A percentile compares a stretch with the other conserved stretches of the same genome.
phyloP scores from a whole-genome alignment of 2,888 invertebrate species.

The Cryptocheilus praepositus region DNA sequence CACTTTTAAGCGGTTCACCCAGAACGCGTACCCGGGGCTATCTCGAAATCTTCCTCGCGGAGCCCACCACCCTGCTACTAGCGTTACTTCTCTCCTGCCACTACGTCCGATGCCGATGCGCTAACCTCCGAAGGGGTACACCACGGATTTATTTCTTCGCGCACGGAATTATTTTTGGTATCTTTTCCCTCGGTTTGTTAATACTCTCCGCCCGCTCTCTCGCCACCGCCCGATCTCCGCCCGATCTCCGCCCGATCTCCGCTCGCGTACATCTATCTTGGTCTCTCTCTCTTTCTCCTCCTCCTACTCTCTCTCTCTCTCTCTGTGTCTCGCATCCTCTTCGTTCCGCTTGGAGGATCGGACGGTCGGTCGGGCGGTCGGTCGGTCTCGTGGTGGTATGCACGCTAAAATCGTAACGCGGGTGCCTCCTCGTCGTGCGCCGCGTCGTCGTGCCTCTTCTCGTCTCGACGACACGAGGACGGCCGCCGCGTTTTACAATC shows the following conservation, averaged over 20 bases:
- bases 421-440: too few species aligned
- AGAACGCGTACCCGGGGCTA: too few species aligned
- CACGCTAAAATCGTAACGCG: constrained; percentile 54
- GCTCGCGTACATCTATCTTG: background rate
- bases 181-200: constrained; percentile 72
- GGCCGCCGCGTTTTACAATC: constrained; percentile 51
- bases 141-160: constrained; percentile 71
- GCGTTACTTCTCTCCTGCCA: background rate
- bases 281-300: background rate
- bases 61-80: constrained; percentile 10
- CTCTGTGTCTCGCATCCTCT: background rate
- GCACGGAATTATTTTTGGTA: constrained; percentile 73
- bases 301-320: background rate
- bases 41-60: constrained; percentile 28
- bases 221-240: constrained; percentile 26
- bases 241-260: background rate
- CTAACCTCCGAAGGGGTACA: constrained; percentile 35
- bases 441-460: constrained; percentile 12
- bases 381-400: constrained; percentile 21
- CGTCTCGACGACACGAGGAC: constrained; percentile 23
- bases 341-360: constrained; percentile 20
- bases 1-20: background rate
- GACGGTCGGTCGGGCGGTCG: too few species aligned
- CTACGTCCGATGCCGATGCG: constrained; percentile 1
- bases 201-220: too few species aligned